Conservation (phyloP, 2,797 vertebrate species). For the Scarus forsteni region DNA sequence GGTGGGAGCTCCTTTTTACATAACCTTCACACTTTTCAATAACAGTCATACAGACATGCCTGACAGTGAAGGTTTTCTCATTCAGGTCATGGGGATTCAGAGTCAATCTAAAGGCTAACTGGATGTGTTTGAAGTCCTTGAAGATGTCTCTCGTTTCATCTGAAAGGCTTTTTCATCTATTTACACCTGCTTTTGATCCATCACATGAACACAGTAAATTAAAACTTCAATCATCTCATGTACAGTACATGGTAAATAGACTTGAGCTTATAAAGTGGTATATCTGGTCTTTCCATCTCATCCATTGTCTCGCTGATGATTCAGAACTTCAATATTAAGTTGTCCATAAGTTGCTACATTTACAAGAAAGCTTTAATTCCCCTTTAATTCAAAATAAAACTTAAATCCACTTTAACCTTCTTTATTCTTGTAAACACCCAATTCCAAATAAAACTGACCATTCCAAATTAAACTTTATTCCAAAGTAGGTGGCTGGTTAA, state of each 20-base stretch:
- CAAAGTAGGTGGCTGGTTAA: too few relatives aligned
- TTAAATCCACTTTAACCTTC: too few relatives aligned
- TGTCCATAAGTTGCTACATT: too few relatives aligned
- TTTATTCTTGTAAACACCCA: too few relatives aligned
- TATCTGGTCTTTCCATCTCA: not conserved
- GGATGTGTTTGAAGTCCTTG: not conserved
- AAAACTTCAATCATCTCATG: not conserved
- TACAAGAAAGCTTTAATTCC: too few relatives aligned
- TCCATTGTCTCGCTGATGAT: not conserved
- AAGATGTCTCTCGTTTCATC: not conserved
- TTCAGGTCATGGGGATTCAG: not conserved
- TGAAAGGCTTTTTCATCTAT: not conserved
- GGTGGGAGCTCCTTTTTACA: conserved; percentile 8
- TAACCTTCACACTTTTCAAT: not conserved
- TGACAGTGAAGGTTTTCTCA: not conserved
- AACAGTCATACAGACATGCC: not conserved
- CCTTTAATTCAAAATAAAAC: too few relatives aligned
- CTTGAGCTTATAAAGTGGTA: too few relatives aligned
- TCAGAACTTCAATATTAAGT: too few relatives aligned
- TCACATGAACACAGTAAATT: not conserved
- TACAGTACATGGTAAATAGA: not conserved
- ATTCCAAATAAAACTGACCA: too few relatives aligned
- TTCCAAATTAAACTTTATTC: too few relatives aligned
- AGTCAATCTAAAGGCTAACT: not conserved
- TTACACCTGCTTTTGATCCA: not conserved